phyloP scores from a whole-genome alignment of 2,888 invertebrate genomes.

The Dasypogon diadema region DNA sequence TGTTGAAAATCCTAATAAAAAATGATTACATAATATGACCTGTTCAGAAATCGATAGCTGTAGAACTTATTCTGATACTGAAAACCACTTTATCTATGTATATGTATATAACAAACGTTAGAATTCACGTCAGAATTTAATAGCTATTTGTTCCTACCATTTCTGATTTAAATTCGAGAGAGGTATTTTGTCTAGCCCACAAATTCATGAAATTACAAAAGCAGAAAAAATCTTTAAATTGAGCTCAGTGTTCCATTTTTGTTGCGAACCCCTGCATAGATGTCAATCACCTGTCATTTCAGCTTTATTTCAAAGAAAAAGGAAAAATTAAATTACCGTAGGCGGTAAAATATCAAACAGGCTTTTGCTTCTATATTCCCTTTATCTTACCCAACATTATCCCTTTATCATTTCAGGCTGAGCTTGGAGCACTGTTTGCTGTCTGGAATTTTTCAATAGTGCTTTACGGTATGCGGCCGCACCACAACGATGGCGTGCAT shows the following conservation, averaged over 20 bases:
- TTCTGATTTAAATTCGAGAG: no score
- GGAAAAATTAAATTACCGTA: constrained; percentile 36
- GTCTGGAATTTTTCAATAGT: not conserved
- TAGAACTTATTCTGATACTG: no score
- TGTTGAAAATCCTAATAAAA: no score
- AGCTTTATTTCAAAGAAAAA: constrained; percentile 32
- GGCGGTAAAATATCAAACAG: constrained; percentile 37
- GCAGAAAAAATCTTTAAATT: not conserved
- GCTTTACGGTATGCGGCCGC: not conserved
- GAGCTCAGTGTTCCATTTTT: constrained; percentile 9
- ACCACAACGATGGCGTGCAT: not conserved
- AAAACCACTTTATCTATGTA: no score
- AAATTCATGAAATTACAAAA: not conserved
- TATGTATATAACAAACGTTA: no score
- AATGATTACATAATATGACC: no score
- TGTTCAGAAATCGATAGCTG: no score
- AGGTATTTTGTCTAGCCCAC: no score
- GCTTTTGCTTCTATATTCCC: constrained; percentile 1
- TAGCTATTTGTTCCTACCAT: no score
- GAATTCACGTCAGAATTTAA: no score
- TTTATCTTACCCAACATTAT: not conserved
- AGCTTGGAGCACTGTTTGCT: not conserved
- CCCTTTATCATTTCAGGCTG: not conserved
- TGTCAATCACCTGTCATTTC: constrained; percentile 39
- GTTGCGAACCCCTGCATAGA: not conserved